Conservation (phyloP, 2,888 invertebrate species). For the Agrotis puta region DNA sequence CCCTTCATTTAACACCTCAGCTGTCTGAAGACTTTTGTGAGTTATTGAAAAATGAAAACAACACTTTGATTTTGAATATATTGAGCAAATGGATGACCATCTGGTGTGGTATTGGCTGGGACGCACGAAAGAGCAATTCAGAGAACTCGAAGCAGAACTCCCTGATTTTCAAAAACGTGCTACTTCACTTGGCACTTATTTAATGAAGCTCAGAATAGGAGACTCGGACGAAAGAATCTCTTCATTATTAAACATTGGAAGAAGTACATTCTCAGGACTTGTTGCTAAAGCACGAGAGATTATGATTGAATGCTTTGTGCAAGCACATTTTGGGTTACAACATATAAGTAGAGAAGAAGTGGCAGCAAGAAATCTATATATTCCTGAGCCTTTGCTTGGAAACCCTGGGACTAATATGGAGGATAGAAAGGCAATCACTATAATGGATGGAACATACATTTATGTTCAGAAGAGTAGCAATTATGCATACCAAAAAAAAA, state of each 20-base stretch:
- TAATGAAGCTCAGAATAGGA: conserved; percentile 5
- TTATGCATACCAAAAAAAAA: conserved; percentile 19
- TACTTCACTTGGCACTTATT: neutral
- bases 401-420: conserved; percentile 6
- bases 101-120: conserved; percentile 42
- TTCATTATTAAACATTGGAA: conserved; percentile 36
- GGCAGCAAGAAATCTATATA: conserved; percentile 44
- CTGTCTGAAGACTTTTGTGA: too few relatives aligned
- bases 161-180: conserved; percentile 3
- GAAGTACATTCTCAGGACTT: conserved; percentile 10
- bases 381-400: conserved; percentile 24
- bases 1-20: too few relatives aligned
- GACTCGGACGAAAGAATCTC: conserved; percentile 2
- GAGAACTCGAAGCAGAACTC: neutral
- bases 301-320: conserved; percentile 32
- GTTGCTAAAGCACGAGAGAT: conserved; percentile 16
- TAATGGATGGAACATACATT: conserved; percentile 18
- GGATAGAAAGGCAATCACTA: conserved; percentile 1
- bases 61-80: too few relatives aligned
- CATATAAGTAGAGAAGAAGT: conserved; percentile 39
- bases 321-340: conserved; percentile 38
- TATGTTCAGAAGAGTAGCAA: conserved; percentile 21
- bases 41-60: too few relatives aligned
- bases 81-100: neutral
- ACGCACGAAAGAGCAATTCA: too few relatives aligned